Percentiles rank a stretch among this genome's conserved stretches.
phyloP scores from a whole-genome alignment of 2,113 vertebrate genomes.

The Mustelus asterias region DNA sequence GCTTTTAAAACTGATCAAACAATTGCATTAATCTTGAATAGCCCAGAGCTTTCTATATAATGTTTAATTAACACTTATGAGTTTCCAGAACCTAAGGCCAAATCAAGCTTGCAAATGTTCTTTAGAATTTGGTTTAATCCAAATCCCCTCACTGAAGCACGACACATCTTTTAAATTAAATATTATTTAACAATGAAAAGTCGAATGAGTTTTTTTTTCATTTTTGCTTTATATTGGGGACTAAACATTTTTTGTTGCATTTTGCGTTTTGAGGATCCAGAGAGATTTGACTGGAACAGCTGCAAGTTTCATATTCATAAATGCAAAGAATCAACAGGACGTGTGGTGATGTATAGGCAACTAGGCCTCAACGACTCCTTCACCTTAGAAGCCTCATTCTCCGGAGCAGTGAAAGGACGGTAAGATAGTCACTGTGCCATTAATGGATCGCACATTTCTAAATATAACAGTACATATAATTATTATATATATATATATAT shows the following conservation, averaged over 20 bases:
- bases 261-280: conserved; percentile 14
- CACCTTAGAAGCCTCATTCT: conserved; percentile 38
- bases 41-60: neutral
- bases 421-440: neutral
- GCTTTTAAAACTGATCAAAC: neutral
- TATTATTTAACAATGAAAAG: neutral
- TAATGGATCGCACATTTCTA: neutral
- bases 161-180: neutral
- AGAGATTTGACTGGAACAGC: conserved; percentile 24
- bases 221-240: neutral
- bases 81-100: neutral
- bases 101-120: neutral
- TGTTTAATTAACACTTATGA: neutral
- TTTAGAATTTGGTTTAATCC: neutral
- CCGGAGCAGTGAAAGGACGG: conserved; percentile 29
- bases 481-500: neutral
- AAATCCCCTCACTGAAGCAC: neutral
- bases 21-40: neutral
- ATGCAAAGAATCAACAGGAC: conserved; percentile 32
- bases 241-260: neutral
- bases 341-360: conserved; percentile 21
- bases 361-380: conserved; percentile 28
- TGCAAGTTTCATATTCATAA: conserved; percentile 34
- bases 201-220: neutral
- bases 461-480: neutral